These are phyloP conservation scores for Montipora sp. DNA, from an alignment of 64 coral and sea anemone species.

Conservation along the genomic window DNA sequence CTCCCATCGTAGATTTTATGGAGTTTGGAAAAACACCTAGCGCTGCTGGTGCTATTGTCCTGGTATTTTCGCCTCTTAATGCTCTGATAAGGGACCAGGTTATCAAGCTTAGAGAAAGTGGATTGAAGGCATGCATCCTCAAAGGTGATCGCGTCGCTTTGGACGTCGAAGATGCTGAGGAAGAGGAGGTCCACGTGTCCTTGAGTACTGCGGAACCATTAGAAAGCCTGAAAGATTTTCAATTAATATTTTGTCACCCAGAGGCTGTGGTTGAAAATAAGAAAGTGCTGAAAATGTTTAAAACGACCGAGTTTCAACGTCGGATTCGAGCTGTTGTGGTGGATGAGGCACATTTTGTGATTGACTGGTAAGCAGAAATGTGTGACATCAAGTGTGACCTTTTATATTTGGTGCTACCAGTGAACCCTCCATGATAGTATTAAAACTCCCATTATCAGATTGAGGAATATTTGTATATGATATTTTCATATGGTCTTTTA, in stretches of 20 bases:
- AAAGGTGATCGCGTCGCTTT: constrained; percentile 23
- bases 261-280: constrained; percentile 10
- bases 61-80: not conserved
- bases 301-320: not conserved
- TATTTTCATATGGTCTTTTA: no score
- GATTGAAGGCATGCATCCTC: not conserved
- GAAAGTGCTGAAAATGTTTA: constrained; percentile 15
- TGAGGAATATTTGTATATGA: no score
- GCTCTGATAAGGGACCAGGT: not conserved
- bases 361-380: no score
- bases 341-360: constrained; percentile 12
- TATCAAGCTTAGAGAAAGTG: no score
- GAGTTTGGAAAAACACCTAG: no score
- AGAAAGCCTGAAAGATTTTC: not conserved
- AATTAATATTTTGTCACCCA: not conserved
- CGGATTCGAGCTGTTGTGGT: constrained; percentile 8
- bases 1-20: no score
- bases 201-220: not conserved
- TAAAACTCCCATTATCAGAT: no score
- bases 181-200: not conserved
- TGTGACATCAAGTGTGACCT: no score
- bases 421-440: no score
- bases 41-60: no score
- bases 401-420: no score
- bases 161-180: not conserved